These are phyloP conservation scores for Listronotus oregonensis DNA, from an alignment of 1,140 invertebrate species.

Conservation along the genomic window DNA sequence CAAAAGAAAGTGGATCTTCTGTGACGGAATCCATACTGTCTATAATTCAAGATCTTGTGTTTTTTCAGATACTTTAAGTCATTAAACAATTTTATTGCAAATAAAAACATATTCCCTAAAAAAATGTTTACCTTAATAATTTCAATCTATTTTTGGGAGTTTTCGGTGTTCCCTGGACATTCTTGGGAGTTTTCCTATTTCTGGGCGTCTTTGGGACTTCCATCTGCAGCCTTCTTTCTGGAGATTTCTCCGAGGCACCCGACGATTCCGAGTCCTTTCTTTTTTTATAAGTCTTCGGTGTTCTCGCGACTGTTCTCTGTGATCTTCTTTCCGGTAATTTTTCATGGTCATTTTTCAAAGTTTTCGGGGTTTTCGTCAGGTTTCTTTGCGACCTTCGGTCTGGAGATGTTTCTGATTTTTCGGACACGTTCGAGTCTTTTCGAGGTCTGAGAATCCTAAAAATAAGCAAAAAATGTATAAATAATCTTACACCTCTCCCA, in stretches of 20 bases:
- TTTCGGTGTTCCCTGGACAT: slow-evolving; percentile 20
- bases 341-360: slow-evolving; percentile 13
- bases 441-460: slow-evolving; percentile 2
- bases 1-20: too few relatives aligned
- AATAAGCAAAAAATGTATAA: neutral
- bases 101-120: too few relatives aligned
- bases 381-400: neutral
- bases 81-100: too few relatives aligned
- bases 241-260: neutral
- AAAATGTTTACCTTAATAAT: slow-evolving; percentile 25
- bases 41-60: too few relatives aligned
- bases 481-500: too few relatives aligned
- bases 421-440: slow-evolving; percentile 9
- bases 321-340: too few relatives aligned
- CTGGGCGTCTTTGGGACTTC: slow-evolving; percentile 3
- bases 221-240: neutral
- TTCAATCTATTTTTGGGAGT: slow-evolving; percentile 33
- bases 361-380: slow-evolving; percentile 2
- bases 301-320: too few relatives aligned
- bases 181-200: slow-evolving; percentile 14
- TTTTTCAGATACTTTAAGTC: too few relatives aligned
- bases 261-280: slow-evolving; percentile 8
- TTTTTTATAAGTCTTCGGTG: neutral
- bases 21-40: too few relatives aligned
- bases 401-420: neutral